A percentile compares a stretch with the other conserved stretches of the same genome.
These are phyloP conservation scores for Dromas ardeola DNA, from an alignment of 2,113 vertebrate species.

Conservation along the genomic window DNA sequence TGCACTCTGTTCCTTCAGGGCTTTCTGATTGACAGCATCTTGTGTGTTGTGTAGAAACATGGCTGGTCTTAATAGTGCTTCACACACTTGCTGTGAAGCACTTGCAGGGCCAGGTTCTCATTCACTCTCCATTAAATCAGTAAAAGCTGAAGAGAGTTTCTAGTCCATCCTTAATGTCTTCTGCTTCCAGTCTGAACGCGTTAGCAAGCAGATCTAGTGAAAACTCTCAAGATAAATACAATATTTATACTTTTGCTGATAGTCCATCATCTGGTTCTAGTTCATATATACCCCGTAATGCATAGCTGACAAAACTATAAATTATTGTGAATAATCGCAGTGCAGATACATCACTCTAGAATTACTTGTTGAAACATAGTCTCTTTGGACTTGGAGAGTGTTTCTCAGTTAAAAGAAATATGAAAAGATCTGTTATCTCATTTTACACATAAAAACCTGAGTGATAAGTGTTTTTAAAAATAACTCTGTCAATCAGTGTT, in stretches of 20 bases:
- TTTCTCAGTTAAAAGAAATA: conserved; percentile 2
- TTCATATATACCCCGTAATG: neutral
- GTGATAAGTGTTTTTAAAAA: conserved; percentile 22
- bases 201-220: neutral
- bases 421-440: neutral
- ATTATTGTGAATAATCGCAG: neutral
- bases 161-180: neutral
- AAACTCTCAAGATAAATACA: neutral
- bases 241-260: neutral
- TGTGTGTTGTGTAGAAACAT: neutral
- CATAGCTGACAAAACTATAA: neutral
- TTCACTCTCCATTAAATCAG: neutral
- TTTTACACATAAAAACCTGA: neutral
- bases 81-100: neutral
- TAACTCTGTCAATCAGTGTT: neutral
- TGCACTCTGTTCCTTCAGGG: neutral
- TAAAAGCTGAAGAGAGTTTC: neutral
- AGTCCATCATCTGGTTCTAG: neutral
- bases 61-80: neutral
- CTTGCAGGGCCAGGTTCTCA: neutral
- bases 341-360: neutral
- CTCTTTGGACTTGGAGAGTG: neutral
- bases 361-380: neutral
- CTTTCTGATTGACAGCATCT: neutral
- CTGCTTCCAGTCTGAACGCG: neutral